These are phyloP conservation scores for Parauchenoglanis ngamensis DNA, from an alignment of 2,797 vertebrate species.

Conservation along the genomic window DNA sequence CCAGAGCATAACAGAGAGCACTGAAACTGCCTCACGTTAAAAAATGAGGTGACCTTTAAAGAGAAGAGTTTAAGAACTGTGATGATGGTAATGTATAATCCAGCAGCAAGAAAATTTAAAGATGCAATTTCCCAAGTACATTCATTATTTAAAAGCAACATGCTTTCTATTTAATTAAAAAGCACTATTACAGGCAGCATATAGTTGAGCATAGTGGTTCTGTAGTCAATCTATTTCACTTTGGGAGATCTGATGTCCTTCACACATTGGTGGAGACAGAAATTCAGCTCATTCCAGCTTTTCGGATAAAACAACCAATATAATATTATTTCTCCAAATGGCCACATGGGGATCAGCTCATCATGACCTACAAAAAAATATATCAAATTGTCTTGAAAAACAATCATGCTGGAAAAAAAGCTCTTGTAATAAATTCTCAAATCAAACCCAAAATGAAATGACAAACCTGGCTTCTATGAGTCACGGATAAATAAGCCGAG, in stretches of 20 bases:
- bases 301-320: not conserved
- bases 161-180: constrained; percentile 38
- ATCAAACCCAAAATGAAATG: constrained; percentile 58
- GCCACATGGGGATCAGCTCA: not conserved
- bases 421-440: constrained; percentile 41
- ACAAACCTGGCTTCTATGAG: constrained; percentile 53
- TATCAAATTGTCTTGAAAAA: not conserved
- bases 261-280: not conserved
- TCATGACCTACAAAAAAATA: not conserved
- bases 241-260: not conserved
- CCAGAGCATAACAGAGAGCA: constrained; percentile 2
- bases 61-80: constrained; percentile 15
- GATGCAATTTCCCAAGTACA: constrained; percentile 9
- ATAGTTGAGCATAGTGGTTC: constrained; percentile 6
- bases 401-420: not conserved
- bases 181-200: constrained; percentile 18
- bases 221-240: not conserved
- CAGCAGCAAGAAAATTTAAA: not conserved
- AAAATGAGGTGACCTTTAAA: constrained; percentile 42
- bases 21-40: constrained; percentile 16
- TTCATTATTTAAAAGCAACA: constrained; percentile 30
- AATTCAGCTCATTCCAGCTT: constrained; percentile 4
- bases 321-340: not conserved
- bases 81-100: constrained; percentile 29
- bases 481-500: constrained; percentile 32